phyloP scores from a whole-genome alignment of 2,888 invertebrate species.

The Caenorhabditis sp. region DNA sequence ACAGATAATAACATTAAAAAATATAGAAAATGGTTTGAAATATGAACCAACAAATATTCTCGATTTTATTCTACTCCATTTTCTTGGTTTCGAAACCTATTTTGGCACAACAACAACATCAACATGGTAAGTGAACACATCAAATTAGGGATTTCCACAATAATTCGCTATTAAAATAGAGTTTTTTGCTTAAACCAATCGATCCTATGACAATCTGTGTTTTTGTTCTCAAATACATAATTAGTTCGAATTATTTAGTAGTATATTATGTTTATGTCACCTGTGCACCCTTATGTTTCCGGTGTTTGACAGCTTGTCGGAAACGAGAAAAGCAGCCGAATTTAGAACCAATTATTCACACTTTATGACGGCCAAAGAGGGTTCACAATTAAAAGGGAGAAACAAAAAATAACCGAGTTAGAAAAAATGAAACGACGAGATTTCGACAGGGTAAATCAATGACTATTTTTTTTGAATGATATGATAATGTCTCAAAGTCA shows the following conservation, averaged over 20 bases:
- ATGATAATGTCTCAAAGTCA: too few relatives aligned
- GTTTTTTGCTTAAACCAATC: too few relatives aligned
- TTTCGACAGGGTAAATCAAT: too few relatives aligned
- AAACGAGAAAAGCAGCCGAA: neutral
- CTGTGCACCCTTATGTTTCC: neutral
- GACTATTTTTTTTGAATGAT: too few relatives aligned
- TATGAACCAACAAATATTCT: neutral
- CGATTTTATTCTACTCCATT: neutral
- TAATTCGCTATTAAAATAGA: too few relatives aligned
- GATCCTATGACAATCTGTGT: neutral
- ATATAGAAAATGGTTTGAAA: neutral
- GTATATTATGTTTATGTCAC: neutral
- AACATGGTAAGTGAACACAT: neutral
- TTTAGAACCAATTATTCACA: neutral
- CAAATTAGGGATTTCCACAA: too few relatives aligned
- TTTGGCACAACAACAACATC: neutral
- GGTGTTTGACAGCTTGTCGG: conserved; percentile 1
- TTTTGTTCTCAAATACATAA: neutral
- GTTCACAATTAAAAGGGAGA: too few relatives aligned
- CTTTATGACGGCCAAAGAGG: neutral
- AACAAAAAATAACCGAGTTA: neutral
- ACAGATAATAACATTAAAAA: neutral
- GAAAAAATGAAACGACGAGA: too few relatives aligned
- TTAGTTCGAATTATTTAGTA: neutral
- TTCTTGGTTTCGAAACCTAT: neutral